Base-by-base conservation (phyloP, 2,888 invertebrate species). In the Drosophila antonietae region DNA sequence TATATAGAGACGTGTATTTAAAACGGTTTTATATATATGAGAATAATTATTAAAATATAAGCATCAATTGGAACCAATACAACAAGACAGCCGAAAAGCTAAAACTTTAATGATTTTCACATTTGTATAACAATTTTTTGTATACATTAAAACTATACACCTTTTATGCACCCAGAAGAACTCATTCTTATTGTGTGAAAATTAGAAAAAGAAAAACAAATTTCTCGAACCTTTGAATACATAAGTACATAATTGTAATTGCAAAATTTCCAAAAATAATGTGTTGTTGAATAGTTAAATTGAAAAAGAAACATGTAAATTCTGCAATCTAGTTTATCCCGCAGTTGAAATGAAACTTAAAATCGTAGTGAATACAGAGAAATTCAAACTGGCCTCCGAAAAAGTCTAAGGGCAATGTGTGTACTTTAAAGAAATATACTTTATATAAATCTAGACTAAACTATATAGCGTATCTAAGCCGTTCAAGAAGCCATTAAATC, bases 1-100 rank as follows among this genome's bases (percentile, higher is more conserved):
- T 55, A 33, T 55, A 66, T 62, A 73, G 41, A 59, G 18, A 43
- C 35, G 37, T 77, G 46, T 62, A 70, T 39, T 58, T 74, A 69
- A 47, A 85, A 78, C 59, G 73, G 79, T 89, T 87, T 84, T 84
- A 79, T 89, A 84, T 88, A 88, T 81, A 83, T 70, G 86, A 74
- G 63, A 77, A 64, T 56, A 86, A 83, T 80, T 83, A 89, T 90
- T 91, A 91, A 90, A 81, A 90, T 79, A 59, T 86, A 90, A 90
- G 89, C 90, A 91, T 88, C 83, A 88, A 90, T 90, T 90, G 91
- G 90, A 90, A 89, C 91, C 91, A 86, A 89, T 89, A 83, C 84
- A 90, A 89, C 83, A 90, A 90, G 86, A 88, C 80, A 87, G 80
- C 43, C 47, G 66, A 47, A 72, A 64, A 67, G 68, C 76, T 68